These are phyloP conservation scores for Anarrhichthys ocellatus DNA, from an alignment of 2,113 vertebrate species.

Conservation along the genomic window DNA sequence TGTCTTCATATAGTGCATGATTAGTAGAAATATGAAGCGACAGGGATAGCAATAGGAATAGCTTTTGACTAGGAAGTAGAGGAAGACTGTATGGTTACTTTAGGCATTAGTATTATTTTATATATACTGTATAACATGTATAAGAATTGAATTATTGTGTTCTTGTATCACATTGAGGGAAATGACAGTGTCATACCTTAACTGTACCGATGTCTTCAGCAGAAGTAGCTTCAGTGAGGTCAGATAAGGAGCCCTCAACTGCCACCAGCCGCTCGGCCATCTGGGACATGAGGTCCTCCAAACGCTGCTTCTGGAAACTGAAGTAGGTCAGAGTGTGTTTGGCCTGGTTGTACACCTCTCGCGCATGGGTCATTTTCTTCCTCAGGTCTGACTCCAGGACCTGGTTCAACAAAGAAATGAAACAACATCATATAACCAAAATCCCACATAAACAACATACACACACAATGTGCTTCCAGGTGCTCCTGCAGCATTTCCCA, in stretches of 20 bases:
- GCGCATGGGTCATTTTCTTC: slow-evolving; percentile 90
- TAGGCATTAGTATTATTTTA: neutral
- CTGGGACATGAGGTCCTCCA: slow-evolving; percentile 88
- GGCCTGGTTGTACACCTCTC: slow-evolving; percentile 88
- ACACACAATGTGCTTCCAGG: neutral
- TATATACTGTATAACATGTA: neutral
- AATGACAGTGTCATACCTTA: slow-evolving; percentile 83
- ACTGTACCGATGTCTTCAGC: slow-evolving; percentile 87
- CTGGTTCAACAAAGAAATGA: slow-evolving; percentile 73
- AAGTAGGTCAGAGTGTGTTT: slow-evolving; percentile 90
- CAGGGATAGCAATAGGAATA: neutral
- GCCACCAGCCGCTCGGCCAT: slow-evolving; percentile 83
- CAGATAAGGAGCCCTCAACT: slow-evolving; percentile 85
- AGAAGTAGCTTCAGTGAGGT: slow-evolving; percentile 80
- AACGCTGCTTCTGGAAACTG: slow-evolving; percentile 85
- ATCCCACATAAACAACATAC: neutral
- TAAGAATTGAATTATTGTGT: neutral
- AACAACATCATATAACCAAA: neutral
- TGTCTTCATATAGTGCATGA: neutral
- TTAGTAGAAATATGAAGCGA: neutral
- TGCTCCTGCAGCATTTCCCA: neutral
- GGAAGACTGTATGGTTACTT: neutral
- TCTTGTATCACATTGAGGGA: neutral
- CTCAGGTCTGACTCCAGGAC: slow-evolving; percentile 91
- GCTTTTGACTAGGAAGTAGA: neutral